A percentile compares a stretch with the other conserved stretches of the same genome.
These are phyloP conservation scores for Cylindroiulus punctatus DNA, from an alignment of 2,888 invertebrate genomes.

Conservation along the genomic window DNA sequence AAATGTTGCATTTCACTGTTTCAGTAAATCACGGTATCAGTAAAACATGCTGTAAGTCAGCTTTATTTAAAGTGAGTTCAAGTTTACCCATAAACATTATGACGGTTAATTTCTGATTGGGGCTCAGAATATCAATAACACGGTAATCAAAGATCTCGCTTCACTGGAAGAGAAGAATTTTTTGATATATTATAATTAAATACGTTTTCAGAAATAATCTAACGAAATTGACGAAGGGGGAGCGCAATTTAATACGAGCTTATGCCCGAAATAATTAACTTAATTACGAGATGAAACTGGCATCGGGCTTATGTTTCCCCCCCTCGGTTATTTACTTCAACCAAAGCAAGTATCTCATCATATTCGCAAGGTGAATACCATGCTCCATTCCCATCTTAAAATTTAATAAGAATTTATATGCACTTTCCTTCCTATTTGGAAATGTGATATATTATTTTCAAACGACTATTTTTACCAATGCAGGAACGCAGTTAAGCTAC, in stretches of 20 bases:
- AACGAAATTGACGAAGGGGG: not conserved
- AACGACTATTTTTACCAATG: no score
- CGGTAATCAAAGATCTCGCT: not conserved
- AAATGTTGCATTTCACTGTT: no score
- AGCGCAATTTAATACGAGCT: not conserved
- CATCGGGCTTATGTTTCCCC: not conserved
- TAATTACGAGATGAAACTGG: slow-evolving; percentile 34
- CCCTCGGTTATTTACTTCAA: not conserved
- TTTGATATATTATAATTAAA: not conserved
- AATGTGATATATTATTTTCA: not conserved
- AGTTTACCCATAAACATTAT: no score
- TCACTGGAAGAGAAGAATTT: not conserved
- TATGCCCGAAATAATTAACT: slow-evolving; percentile 20
- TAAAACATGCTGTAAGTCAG: no score
- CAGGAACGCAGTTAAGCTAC: no score
- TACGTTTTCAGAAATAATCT: slow-evolving; percentile 25
- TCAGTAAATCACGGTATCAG: no score
- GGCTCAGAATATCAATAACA: not conserved
- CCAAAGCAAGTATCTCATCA: not conserved
- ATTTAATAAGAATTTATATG: not conserved
- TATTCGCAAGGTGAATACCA: not conserved
- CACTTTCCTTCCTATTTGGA: not conserved
- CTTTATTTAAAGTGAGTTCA: no score
- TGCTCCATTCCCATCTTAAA: not conserved
- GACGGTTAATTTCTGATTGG: not conserved